Conservation (phyloP, 2,113 vertebrate genomes). For the Procavia capensis region DNA sequence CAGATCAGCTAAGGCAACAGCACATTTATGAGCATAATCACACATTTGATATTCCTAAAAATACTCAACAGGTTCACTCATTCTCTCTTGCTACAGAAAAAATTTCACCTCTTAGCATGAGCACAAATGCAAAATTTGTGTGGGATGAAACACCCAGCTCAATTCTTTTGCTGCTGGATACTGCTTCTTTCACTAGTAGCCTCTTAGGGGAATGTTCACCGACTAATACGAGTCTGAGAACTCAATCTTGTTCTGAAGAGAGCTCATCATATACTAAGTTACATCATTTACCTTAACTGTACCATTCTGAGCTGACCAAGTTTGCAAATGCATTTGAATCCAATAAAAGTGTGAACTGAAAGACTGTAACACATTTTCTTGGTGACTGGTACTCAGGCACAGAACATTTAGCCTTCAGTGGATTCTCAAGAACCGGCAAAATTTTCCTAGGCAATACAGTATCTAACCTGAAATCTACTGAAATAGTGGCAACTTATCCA, state of each 20-base stretch:
- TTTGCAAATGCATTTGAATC: not conserved
- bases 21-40: not conserved
- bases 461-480: not conserved
- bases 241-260: not conserved
- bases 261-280: not conserved
- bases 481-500: not conserved
- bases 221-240: not conserved
- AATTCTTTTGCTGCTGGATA: not conserved
- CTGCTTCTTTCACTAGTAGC: not conserved
- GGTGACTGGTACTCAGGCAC: not conserved
- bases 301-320: not conserved
- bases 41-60: not conserved
- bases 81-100: not conserved
- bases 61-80: not conserved
- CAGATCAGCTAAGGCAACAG: not conserved
- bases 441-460: not conserved
- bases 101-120: not conserved
- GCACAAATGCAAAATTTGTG: not conserved
- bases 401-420: not conserved
- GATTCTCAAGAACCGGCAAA: constrained; percentile 47
- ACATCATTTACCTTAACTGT: constrained; percentile 6
- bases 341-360: not conserved
- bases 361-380: not conserved
- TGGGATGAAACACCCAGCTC: not conserved
- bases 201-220: not conserved